Percentiles rank a stretch among this genome's conserved stretches.
phyloP scores from a whole-genome alignment of 2,797 vertebrate species.

The Chelonia mydas region DNA sequence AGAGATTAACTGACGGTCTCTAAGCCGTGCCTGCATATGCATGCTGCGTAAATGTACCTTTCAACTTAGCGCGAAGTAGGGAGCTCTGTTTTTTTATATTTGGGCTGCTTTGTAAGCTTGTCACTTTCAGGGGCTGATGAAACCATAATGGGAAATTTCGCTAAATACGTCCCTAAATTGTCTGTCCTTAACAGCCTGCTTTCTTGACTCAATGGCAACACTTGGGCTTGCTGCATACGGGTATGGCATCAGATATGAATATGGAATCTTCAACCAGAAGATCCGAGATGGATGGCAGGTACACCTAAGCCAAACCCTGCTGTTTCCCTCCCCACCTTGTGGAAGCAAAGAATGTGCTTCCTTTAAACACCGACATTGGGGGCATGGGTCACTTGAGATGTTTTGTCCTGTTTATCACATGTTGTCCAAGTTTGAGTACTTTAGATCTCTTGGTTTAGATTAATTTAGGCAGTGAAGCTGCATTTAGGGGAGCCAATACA shows the following conservation, averaged over 20 bases:
- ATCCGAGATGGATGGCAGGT: conserved; percentile 97
- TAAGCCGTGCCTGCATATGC: background rate
- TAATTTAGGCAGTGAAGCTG: background rate
- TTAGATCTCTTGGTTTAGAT: background rate
- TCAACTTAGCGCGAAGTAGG: background rate
- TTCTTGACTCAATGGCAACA: conserved; percentile 92
- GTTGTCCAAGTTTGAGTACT: background rate
- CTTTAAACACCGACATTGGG: background rate
- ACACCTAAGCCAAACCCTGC: accelerated
- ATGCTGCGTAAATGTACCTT: background rate
- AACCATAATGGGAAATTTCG: background rate
- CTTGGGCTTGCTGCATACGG: conserved; percentile 96
- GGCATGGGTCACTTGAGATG: background rate
- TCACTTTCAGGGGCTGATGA: background rate
- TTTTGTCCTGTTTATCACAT: background rate
- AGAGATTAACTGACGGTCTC: background rate
- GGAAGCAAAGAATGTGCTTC: background rate
- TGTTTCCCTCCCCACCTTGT: accelerated
- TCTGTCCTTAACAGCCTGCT: conserved; percentile 78
- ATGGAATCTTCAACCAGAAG: conserved; percentile 99
- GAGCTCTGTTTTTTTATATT: background rate
- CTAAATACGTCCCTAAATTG: background rate
- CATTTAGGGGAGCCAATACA: background rate
- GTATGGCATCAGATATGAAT: conserved; percentile 97
- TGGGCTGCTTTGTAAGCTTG: background rate